Evolutionary conservation across 1,140 invertebrate genomes (phyloP), one percentile per base, ranked within the genome.

Genomic region (Camponotus floridanus): DNA sequence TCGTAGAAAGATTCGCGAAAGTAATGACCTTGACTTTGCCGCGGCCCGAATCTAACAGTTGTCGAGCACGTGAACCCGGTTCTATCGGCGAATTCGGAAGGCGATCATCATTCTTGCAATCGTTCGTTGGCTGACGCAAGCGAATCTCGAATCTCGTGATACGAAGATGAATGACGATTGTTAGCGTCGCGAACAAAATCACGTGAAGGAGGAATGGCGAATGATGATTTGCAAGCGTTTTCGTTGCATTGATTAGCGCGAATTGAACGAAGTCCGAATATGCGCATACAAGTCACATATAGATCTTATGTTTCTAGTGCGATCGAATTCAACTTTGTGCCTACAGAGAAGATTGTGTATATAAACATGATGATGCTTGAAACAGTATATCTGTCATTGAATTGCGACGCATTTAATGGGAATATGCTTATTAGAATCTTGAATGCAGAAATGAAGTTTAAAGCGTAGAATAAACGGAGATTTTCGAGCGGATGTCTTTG

Each of bases 11-110:
- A 76, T 88, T 89, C 57, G 11, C 76, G 62, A 76, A 78, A 78
- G 78, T 80, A 79, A 81, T 42, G 85, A 74, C 88, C 88, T 86
- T 88, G 83, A 70, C 65, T 80, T 81, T 57, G 39, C 57, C 70
- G 13, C 26, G 15, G 59, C 26, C 33, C 36, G 31, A 62, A 62
- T 85, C 11, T 87, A 84, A 83, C 71, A 68, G 62, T 76, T 71
- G 26, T 31, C 26, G 65, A 11, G 18, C 65, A 67, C 59, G 42
- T 61, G 48, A 48, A 61, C 39, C 36, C 70, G 26, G 39, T 39
- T 31, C 13, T 36, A 61, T 59, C 13, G 15, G 48, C 4, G 15
- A 1, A 26, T 42, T 71, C 55, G 5, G 15, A 33, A 8, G 33
- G 1, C 36, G 8, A 18, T 8, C 7, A 31, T 5, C 26, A 13